Conservation (phyloP, 2,113 vertebrate species). For the Bufo bufo region DNA sequence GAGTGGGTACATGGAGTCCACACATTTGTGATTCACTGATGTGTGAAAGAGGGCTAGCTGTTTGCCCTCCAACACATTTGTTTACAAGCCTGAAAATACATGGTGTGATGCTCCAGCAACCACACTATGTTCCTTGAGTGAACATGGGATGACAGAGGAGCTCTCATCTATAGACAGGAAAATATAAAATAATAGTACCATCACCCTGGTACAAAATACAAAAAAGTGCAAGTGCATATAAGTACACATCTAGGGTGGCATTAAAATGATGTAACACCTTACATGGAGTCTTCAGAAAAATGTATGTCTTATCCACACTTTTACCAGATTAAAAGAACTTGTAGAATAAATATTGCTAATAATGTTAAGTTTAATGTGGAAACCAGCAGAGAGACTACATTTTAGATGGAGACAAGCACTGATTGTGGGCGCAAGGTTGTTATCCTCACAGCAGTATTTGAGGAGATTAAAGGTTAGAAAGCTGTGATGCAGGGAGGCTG, state of each 20-base stretch:
- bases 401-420: slow-evolving; percentile 13
- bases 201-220: background rate
- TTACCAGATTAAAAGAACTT: slow-evolving; percentile 4
- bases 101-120: too few species aligned
- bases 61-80: too few species aligned
- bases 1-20: too few species aligned
- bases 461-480: slow-evolving; percentile 45
- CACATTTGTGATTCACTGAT: too few species aligned
- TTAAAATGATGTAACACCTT: background rate
- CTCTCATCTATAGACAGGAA: background rate
- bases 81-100: too few species aligned
- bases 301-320: background rate
- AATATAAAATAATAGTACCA: background rate
- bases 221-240: background rate
- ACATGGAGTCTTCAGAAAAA: background rate
- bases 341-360: slow-evolving; percentile 33
- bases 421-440: slow-evolving; percentile 38
- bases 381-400: slow-evolving; percentile 35
- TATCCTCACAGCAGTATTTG: slow-evolving; percentile 43
- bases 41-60: too few species aligned
- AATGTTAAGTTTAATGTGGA: slow-evolving; percentile 32
- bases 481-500: slow-evolving; percentile 38
- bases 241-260: background rate
- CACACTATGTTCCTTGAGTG: background rate
- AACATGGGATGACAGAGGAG: background rate